phyloP scores from a whole-genome alignment of 2,113 vertebrate genomes.

The Pipa parva region DNA sequence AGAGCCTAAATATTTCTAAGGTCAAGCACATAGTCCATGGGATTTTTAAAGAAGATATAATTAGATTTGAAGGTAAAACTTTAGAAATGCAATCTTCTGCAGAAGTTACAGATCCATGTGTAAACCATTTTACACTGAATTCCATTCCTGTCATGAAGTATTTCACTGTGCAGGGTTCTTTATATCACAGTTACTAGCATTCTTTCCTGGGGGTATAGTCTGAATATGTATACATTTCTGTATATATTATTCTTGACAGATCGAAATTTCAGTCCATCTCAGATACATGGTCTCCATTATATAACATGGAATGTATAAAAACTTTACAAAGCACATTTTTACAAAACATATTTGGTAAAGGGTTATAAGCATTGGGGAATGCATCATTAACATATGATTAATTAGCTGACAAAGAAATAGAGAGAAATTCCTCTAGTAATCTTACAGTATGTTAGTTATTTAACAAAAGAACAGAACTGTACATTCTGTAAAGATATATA shows the following conservation, averaged over 20 bases:
- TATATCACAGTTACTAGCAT: slow-evolving; percentile 11
- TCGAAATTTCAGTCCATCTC: neutral
- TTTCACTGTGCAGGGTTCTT: neutral
- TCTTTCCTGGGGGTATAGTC: slow-evolving; percentile 16
- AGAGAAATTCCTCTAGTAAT: too few species aligned
- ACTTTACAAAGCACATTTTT: neutral
- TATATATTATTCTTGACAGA: slow-evolving; percentile 16
- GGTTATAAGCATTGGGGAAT: too few species aligned
- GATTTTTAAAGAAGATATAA: neutral
- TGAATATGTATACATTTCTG: neutral
- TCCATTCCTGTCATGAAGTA: slow-evolving; percentile 3
- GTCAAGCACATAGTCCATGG: neutral
- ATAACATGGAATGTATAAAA: neutral
- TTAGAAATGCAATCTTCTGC: neutral
- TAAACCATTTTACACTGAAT: slow-evolving; percentile 26
- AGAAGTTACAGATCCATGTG: slow-evolving; percentile 19
- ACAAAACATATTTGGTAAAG: too few species aligned
- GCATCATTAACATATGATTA: too few species aligned
- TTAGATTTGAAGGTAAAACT: neutral
- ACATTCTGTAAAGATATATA: too few species aligned
- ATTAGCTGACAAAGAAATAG: too few species aligned
- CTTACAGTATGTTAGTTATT: too few species aligned
- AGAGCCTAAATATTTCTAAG: neutral
- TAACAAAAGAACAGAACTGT: too few species aligned
- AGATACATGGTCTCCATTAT: slow-evolving; percentile 16